phyloP scores from a whole-genome alignment of 2,113 vertebrate genomes.

The Lophura nycthemera region DNA sequence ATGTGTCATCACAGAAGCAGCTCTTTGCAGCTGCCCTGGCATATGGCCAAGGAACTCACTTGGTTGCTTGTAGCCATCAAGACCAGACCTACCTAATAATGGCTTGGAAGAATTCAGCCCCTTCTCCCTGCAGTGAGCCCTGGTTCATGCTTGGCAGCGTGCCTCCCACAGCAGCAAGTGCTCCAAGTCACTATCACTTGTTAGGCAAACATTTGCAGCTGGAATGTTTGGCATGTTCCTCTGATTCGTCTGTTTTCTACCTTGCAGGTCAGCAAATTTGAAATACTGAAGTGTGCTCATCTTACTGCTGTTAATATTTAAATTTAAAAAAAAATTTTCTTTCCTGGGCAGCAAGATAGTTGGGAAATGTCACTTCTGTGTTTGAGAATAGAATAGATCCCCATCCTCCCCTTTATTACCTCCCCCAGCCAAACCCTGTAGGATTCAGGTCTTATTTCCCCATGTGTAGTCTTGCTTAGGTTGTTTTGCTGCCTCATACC shows the following conservation, averaged over 20 bases:
- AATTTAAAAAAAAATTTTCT: background rate
- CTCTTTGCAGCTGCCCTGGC: background rate
- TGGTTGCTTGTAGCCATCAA: accelerated
- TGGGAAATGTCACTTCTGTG: background rate
- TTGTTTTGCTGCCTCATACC: background rate
- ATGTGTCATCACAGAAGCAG: background rate
- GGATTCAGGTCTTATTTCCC: background rate
- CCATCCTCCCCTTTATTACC: background rate
- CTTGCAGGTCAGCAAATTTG: background rate
- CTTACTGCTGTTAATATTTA: background rate
- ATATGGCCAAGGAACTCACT: accelerated
- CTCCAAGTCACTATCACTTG: background rate
- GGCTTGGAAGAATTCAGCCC: background rate
- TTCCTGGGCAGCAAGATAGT: background rate
- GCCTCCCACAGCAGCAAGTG: background rate
- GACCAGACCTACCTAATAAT: background rate
- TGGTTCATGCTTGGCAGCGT: background rate
- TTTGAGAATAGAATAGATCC: background rate
- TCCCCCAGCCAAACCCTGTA: background rate
- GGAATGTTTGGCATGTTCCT: constrained; percentile 16
- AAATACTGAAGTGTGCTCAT: background rate
- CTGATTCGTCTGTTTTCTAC: background rate
- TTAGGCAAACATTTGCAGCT: constrained; percentile 23
- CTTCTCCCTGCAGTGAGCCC: accelerated
- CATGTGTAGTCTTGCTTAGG: background rate